These are phyloP conservation scores for Catharus ustulatus DNA, from an alignment of 2,797 vertebrate species.

Conservation along the genomic window DNA sequence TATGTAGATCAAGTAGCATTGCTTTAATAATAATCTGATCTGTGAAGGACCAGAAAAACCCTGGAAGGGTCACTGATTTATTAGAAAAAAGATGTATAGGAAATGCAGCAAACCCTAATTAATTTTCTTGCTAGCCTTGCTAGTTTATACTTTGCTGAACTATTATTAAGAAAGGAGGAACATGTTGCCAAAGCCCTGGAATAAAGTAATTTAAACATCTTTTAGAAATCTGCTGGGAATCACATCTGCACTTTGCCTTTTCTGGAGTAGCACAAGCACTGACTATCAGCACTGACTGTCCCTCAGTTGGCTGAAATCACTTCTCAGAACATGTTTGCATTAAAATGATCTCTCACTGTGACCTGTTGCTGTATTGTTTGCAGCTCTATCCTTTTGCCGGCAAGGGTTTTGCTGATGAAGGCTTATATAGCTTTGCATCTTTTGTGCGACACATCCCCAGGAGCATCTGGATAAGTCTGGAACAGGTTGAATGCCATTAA, in stretches of 20 bases:
- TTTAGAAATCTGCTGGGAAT: background rate
- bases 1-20: background rate
- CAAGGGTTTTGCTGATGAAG: background rate
- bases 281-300: accelerated
- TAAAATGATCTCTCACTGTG: background rate
- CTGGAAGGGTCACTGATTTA: background rate
- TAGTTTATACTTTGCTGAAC: background rate
- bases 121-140: background rate
- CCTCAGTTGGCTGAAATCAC: background rate
- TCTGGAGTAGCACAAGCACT: accelerated
- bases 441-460: background rate
- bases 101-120: background rate
- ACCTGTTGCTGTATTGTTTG: background rate
- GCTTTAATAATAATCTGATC: background rate
- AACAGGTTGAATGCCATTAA: background rate
- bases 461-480: background rate
- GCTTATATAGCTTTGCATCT: background rate
- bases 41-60: background rate
- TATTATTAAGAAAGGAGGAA: background rate
- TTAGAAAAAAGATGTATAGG: background rate
- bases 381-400: background rate
- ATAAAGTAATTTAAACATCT: background rate
- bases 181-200: background rate
- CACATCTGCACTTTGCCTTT: background rate
- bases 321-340: background rate